A percentile compares a stretch with the other conserved stretches of the same genome.
phyloP scores from a whole-genome alignment of 2,113 vertebrate genomes.

The Uria lomvia region DNA sequence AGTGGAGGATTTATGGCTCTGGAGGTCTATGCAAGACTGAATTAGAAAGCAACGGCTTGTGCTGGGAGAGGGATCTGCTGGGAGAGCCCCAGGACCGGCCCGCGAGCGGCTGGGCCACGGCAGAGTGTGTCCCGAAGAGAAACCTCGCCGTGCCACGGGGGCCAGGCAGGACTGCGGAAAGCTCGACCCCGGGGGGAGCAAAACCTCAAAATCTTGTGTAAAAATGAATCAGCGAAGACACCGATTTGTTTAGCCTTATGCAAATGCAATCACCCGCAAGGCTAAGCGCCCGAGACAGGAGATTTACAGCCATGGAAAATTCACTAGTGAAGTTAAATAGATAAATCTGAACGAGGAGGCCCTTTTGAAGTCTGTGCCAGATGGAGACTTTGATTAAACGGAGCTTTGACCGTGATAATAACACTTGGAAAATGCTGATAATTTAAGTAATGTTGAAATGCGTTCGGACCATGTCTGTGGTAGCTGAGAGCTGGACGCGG shows the following conservation, averaged over 20 bases:
- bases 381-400: not conserved
- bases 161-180: not conserved
- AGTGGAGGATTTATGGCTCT: constrained; percentile 44
- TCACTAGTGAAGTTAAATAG: not conserved
- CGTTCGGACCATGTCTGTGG: accelerated
- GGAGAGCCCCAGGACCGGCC: not conserved
- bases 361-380: not conserved
- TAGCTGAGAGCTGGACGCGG: not conserved
- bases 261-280: not conserved
- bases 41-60: not conserved
- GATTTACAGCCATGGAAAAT: not conserved
- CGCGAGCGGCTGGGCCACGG: not conserved
- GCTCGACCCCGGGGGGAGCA: not conserved
- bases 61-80: not conserved
- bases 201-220: not conserved
- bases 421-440: not conserved
- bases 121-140: not conserved
- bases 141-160: not conserved
- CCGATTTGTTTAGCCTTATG: not conserved
- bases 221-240: not conserved
- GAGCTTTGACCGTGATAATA: not conserved
- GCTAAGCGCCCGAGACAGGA: not conserved
- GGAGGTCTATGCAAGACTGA: not conserved
- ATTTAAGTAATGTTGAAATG: not conserved
- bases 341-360: not conserved